phyloP scores from a whole-genome alignment of 2,888 invertebrate species.

The Coenonympha glycerion region DNA sequence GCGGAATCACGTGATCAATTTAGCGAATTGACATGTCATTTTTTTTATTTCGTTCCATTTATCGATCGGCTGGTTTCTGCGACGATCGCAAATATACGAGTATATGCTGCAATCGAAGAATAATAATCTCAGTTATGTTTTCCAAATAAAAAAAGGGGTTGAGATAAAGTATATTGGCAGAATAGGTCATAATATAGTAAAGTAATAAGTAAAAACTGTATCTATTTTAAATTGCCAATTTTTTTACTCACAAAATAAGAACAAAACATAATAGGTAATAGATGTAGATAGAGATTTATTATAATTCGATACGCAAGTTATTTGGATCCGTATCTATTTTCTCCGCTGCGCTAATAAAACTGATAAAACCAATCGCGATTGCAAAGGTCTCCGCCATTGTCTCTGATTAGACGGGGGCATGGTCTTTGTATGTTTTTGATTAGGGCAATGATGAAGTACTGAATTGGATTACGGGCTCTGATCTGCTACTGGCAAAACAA shows the following conservation, averaged over 20 bases:
- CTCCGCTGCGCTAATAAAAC: background rate
- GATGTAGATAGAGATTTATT: slow-evolving; percentile 1
- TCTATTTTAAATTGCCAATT: slow-evolving; percentile 2
- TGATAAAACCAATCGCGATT: slow-evolving; percentile 10
- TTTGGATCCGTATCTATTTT: slow-evolving; percentile 13
- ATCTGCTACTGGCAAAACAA: slow-evolving; percentile 47
- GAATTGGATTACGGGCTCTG: slow-evolving; percentile 47
- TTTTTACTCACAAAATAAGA: slow-evolving; percentile 2
- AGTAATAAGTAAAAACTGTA: too few relatives aligned
- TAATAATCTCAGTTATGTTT: too few relatives aligned
- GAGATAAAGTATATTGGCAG: too few relatives aligned
- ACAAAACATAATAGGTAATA: slow-evolving; percentile 2
- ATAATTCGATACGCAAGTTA: background rate
- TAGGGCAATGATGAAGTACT: slow-evolving; percentile 23
- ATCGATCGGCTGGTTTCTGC: too few relatives aligned
- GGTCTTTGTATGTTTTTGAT: slow-evolving; percentile 25
- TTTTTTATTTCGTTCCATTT: too few relatives aligned
- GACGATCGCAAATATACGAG: too few relatives aligned
- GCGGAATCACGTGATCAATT: too few relatives aligned
- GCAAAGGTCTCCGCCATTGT: slow-evolving; percentile 13
- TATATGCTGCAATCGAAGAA: too few relatives aligned
- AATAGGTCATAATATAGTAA: too few relatives aligned
- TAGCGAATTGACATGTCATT: too few relatives aligned
- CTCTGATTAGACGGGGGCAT: slow-evolving; percentile 14
- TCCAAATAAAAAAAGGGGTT: too few relatives aligned